Evolutionary conservation across 2,888 invertebrate species (phyloP).

Genomic region (Alloscopus bannaensis): DNA sequence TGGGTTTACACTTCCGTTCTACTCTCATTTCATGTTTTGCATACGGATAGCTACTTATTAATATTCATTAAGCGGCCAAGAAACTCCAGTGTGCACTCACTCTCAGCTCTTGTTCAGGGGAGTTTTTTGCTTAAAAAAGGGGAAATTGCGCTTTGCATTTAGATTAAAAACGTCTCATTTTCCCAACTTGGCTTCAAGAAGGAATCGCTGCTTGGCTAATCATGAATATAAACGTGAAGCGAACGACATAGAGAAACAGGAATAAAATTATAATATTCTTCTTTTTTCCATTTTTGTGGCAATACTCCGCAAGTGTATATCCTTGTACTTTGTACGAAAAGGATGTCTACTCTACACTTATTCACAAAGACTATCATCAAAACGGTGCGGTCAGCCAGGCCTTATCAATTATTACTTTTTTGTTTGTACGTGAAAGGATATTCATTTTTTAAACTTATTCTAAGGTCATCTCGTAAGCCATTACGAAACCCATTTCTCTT

Average conservation of each 20-base stretch:
- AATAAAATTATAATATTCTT: slow-evolving; percentile 20
- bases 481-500: background rate
- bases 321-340: too few relatives aligned
- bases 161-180: slow-evolving; percentile 27
- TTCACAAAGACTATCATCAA: background rate
- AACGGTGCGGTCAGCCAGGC: slow-evolving; percentile 8
- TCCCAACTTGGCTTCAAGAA: slow-evolving; percentile 2
- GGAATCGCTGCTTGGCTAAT: slow-evolving; percentile 18
- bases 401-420: slow-evolving; percentile 24
- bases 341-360: too few relatives aligned
- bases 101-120: slow-evolving; percentile 1
- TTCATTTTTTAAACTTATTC: background rate
- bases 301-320: slow-evolving; percentile 17
- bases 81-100: slow-evolving; percentile 50
- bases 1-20: slow-evolving; percentile 57
- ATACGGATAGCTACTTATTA: slow-evolving; percentile 60
- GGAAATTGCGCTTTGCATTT: slow-evolving; percentile 39
- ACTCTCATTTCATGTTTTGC: slow-evolving; percentile 58
- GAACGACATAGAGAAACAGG: slow-evolving; percentile 18
- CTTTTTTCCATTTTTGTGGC: slow-evolving; percentile 11
- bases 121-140: slow-evolving; percentile 17
- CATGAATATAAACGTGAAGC: slow-evolving; percentile 33
- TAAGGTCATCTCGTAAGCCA: slow-evolving; percentile 3
- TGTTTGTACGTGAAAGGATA: slow-evolving; percentile 6
- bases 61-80: slow-evolving; percentile 55